Evolutionary conservation across 2,888 invertebrate species (phyloP), one percentile per base, ranked within the genome.

Genomic region (Microplitis manilae): DNA sequence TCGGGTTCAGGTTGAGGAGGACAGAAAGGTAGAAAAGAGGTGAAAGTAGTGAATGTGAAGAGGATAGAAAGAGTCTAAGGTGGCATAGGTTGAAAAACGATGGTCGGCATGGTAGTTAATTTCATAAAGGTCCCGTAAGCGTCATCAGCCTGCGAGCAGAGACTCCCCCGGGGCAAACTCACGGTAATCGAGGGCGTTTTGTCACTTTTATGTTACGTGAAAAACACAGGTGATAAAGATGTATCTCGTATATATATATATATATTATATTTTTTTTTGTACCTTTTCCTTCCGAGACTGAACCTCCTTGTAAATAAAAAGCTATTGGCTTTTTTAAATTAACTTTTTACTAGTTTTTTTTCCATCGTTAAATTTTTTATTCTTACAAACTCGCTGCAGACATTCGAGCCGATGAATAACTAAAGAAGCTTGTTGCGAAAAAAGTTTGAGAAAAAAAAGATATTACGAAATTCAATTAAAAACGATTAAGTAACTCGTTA

Each of bases 121-220:
- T 86, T 82, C 76, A 76, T 83, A 85, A 81, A 85, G 85, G 85
- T 87, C 87, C 84, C 86, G 79, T 71, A 84, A 82, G 87, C 85
- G 83, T 87, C 86, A 82, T 87, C 86, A 84, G 81, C 82, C 81
- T 79, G 81, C 84, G 82, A 77, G 13, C 70, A 80, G 70, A 75
- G 79, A 75, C 80, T 80, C 85, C 81, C 83, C 76, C 73, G 86
- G 82, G 85, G 81, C 82, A 80, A 82, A 81, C 84, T 86, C 79
- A 72, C 78, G 81, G 84, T 87, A 87, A 87, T 87, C 86, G 87
- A 77, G 62, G 80, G 80, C 84, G 81, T 86, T 87, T 87, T 87
- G 87, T 87, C 87, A 87, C 84, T 84, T 85, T 86, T 50, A 4
- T 50, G 50, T 38, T 85, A 79, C 79, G 81, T 80, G 78, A 79